A percentile compares a stretch with the other conserved stretches of the same genome.
Conservation (phyloP, 2,797 vertebrate species). For the Eulemur mongoz region DNA sequence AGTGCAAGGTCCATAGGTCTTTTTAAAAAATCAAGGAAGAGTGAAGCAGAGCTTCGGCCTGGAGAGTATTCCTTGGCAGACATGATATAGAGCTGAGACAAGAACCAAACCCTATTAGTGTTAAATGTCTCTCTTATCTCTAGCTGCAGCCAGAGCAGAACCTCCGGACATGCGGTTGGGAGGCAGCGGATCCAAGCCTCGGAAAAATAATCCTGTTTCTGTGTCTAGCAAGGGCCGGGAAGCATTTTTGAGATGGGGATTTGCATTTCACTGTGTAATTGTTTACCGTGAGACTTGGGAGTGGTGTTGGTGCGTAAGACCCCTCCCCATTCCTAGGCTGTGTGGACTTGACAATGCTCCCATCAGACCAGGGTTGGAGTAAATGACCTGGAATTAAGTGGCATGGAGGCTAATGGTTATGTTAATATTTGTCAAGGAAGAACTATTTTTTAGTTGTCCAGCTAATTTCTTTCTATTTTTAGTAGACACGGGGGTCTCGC, state of each 20-base stretch:
- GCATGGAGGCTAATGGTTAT: neutral
- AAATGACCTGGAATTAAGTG: neutral
- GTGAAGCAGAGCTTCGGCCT: neutral
- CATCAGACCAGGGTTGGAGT: neutral
- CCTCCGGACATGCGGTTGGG: neutral
- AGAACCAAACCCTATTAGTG: slow-evolving; percentile 34
- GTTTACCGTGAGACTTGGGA: neutral
- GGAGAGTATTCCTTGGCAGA: slow-evolving; percentile 34
- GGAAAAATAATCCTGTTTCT: neutral
- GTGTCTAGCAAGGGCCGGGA: neutral
- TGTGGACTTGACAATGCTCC: neutral
- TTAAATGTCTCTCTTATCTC: neutral
- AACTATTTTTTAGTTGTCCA: too few relatives aligned
- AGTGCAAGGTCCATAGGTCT: neutral
- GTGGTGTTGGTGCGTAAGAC: accelerated
- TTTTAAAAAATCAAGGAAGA: slow-evolving; percentile 17
- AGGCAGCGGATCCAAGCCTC: neutral
- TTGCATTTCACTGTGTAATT: neutral
- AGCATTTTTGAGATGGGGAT: neutral
- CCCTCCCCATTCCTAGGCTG: neutral
- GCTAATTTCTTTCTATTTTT: too few relatives aligned
- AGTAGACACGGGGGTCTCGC: too few relatives aligned
- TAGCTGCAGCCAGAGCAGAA: slow-evolving; percentile 20
- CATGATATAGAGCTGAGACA: slow-evolving; percentile 25
- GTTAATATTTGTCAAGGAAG: neutral